These are phyloP conservation scores for Paedocypris sp. DNA, from an alignment of 2,113 vertebrate genomes.

Conservation along the genomic window DNA sequence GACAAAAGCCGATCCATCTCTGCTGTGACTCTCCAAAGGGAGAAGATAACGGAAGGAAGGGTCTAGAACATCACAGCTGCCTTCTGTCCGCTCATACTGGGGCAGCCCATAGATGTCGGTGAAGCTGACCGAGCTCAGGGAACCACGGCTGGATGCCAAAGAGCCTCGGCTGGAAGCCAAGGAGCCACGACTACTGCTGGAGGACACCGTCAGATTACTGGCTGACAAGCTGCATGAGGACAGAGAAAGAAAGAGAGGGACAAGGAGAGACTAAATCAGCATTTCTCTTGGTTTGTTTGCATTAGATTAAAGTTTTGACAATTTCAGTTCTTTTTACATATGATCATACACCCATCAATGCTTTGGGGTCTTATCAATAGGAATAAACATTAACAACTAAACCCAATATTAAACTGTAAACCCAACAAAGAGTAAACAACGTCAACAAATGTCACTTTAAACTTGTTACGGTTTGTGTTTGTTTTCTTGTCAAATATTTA, in stretches of 20 bases:
- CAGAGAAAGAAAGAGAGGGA: conserved; percentile 16
- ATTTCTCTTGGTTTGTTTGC: no score
- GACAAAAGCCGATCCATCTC: conserved; percentile 58
- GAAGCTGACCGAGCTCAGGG: conserved; percentile 93
- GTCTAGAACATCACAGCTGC: conserved; percentile 48
- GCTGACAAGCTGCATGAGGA: conserved; percentile 76
- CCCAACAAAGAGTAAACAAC: no score
- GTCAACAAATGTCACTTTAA: no score
- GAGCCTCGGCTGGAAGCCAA: conserved; percentile 90
- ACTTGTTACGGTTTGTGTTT: no score
- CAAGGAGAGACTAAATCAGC: no score
- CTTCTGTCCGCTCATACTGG: conserved; percentile 78
- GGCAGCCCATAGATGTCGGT: conserved; percentile 94
- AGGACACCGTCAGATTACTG: conserved; percentile 88
- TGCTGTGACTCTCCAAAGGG: conserved; percentile 64
- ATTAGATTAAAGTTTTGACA: no score
- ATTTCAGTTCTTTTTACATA: no score
- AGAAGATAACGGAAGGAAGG: conserved; percentile 76
- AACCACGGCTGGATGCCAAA: conserved; percentile 86
- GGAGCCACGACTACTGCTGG: conserved; percentile 90
- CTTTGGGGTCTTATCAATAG: no score
- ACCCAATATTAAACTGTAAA: no score
- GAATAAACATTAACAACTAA: no score
- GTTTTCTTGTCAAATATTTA: no score
- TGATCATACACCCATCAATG: no score